These are phyloP conservation scores for Rhogogaster chlorosoma DNA, from an alignment of 2,888 invertebrate genomes.

Conservation along the genomic window DNA sequence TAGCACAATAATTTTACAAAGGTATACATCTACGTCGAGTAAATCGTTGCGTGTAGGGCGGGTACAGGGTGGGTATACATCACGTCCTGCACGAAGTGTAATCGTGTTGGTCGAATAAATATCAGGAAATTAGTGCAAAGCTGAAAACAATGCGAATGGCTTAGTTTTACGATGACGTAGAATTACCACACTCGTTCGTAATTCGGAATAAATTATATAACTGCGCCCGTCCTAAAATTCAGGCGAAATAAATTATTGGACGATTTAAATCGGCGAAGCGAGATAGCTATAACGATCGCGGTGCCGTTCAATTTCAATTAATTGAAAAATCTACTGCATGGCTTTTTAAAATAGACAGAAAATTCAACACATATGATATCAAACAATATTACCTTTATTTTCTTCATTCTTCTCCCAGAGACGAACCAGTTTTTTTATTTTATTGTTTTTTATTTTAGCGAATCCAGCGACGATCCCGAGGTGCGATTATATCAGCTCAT, in stretches of 20 bases:
- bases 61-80: background rate
- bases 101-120: background rate
- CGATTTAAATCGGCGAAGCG: background rate
- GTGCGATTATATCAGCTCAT: constrained; percentile 12
- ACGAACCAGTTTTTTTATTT: background rate
- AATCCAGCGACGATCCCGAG: constrained; percentile 1
- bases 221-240: background rate
- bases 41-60: background rate
- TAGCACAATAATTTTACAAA: background rate
- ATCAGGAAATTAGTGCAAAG: constrained; percentile 21
- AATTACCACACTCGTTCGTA: constrained; percentile 10
- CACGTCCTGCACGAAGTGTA: background rate
- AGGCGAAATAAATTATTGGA: background rate
- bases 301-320: constrained; percentile 26
- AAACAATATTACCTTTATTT: constrained; percentile 5
- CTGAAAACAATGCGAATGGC: constrained; percentile 13
- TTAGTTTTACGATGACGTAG: constrained; percentile 11
- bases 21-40: background rate
- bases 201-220: background rate
- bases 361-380: background rate
- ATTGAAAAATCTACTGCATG: background rate
- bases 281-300: background rate
- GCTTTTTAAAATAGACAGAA: background rate
- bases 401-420: background rate
- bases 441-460: background rate